Base-by-base conservation (phyloP, 2,888 invertebrate genomes). In the Pyralis farinalis region DNA sequence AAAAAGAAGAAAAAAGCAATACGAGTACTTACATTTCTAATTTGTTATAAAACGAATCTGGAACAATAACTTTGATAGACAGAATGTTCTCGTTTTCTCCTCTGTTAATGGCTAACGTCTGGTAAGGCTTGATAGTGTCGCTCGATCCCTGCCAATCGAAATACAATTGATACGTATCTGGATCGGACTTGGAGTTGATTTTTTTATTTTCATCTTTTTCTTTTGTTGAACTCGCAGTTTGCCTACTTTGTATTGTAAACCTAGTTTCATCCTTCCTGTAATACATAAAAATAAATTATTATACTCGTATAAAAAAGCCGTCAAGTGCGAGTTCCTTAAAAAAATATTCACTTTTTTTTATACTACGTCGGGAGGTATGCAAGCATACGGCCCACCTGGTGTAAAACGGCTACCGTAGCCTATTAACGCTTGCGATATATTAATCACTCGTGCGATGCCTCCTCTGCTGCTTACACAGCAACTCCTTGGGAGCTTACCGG, bases 91-190 rank as follows among this genome's bases (percentile, higher is more conserved):
- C 91, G 47, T 92, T 92, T 75, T 97, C 97, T 0, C 95, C 98
- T 57, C 98, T 91, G 71, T 97, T 97, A n/a, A 98, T 91, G 0
- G 98, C 98, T 53, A 98, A 76, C 20, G 95, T 93, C 90, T 97
- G 97, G 85, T 97, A 95, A 0, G 97, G 94, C 71, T 94, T 95
- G 1, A 97, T 90, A 65, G 82, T 85, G 25, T 90, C 91, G 3
- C 92, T 85, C 3, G 90, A 84, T 31, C 90, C 86, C 57, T 90
- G 91, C 83, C 94, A 97, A 42, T 95, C 91, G 66, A 94, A 95
- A 82, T 97, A 97, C 49, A 91, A 82, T 65, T 94, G 92, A 76
- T 94, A 97, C 66, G 96, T 97, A 8, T 90, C 86, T 3, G 87
- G 85, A 51, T 87, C 75, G 22, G 84, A 80, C 59, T 83, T 88